phyloP scores from a whole-genome alignment of 2,888 invertebrate species.

The Hypomecis atomaria region DNA sequence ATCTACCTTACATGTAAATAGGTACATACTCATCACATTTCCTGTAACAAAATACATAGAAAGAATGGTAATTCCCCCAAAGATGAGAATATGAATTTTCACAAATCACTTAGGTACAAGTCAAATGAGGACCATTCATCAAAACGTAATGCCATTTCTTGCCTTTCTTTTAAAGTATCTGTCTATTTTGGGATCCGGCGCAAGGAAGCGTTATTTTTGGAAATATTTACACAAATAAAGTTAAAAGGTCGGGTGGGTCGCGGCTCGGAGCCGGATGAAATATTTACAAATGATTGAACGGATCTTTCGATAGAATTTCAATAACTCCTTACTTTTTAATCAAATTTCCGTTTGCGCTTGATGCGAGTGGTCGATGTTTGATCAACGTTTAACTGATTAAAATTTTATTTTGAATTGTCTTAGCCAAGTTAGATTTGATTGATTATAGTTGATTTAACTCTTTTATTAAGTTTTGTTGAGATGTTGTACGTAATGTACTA shows the following conservation, averaged over 20 bases:
- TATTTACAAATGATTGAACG: constrained; percentile 12
- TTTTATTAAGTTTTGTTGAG: no score
- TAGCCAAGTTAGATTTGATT: no score
- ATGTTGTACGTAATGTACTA: no score
- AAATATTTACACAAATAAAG: constrained; percentile 11
- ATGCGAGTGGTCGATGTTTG: no score
- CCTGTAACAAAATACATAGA: no score
- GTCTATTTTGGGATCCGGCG: background rate
- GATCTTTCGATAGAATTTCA: background rate
- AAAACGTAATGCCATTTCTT: constrained; percentile 7
- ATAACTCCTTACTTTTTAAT: constrained; percentile 4
- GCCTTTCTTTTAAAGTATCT: constrained; percentile 5
- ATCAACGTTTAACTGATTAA: no score
- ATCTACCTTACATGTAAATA: no score
- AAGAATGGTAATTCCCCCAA: no score
- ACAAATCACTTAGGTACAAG: background rate
- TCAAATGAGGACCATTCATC: background rate
- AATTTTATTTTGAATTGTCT: no score
- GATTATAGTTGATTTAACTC: no score
- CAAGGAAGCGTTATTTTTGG: constrained; percentile 4
- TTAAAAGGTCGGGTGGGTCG: constrained; percentile 14
- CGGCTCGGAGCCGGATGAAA: constrained; percentile 7
- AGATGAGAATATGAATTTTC: background rate
- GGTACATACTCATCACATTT: no score
- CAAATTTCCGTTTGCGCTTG: background rate